Conservation (phyloP, 2,113 vertebrate genomes). For the Siniperca chuatsi region DNA sequence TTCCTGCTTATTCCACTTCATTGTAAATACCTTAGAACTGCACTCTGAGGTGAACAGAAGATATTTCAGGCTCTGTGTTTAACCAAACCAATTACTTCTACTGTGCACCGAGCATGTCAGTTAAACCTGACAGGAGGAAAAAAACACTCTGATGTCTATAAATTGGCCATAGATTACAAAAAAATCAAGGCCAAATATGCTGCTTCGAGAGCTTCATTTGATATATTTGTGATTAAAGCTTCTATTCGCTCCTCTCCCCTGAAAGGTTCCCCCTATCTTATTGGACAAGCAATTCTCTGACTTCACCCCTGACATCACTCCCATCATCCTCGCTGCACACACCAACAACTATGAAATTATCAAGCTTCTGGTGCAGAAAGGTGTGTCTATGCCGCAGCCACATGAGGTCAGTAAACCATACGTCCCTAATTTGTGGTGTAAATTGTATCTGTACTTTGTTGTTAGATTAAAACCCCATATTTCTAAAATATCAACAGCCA, state of each 20-base stretch:
- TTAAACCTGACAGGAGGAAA: conserved; percentile 5
- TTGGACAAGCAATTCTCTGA: conserved; percentile 99
- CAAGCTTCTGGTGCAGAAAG: conserved; percentile 97
- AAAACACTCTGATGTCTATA: no score
- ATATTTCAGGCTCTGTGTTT: conserved; percentile 8
- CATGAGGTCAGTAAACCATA: conserved; percentile 86
- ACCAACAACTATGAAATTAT: conserved; percentile 99
- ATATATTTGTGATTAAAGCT: conserved; percentile 9
- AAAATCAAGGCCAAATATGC: neutral
- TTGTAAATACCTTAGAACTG: neutral
- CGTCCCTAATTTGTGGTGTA: neutral
- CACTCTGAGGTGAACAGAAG: neutral
- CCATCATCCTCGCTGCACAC: conserved; percentile 97
- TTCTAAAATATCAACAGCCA: neutral
- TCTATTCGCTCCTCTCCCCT: conserved; percentile 24
- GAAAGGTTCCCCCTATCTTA: conserved; percentile 95
- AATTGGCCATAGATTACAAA: neutral
- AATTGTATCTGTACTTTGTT: neutral
- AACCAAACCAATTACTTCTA: conserved; percentile 21
- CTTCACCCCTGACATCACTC: conserved; percentile 98
- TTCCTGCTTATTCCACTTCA: neutral
- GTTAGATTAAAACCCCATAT: neutral
- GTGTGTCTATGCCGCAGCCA: conserved; percentile 94
- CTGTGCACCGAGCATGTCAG: neutral
- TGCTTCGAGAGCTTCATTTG: conserved; percentile 10